phyloP scores from a whole-genome alignment of 2,888 invertebrate genomes.

The Isotomurus palustris region DNA sequence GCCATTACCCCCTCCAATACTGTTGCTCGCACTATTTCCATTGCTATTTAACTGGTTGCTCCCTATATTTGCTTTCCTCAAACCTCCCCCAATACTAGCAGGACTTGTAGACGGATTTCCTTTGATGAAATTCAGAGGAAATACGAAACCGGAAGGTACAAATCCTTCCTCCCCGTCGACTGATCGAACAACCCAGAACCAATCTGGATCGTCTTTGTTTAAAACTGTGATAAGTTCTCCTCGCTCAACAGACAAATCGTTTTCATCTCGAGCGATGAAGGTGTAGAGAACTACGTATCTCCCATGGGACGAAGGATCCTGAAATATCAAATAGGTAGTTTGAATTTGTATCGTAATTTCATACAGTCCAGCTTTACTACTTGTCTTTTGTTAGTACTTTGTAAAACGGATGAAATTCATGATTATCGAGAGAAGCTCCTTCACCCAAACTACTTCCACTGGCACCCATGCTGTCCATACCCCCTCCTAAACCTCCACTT shows the following conservation, averaged over 20 bases:
- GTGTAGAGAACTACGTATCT: conserved; percentile 83
- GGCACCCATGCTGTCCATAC: no score
- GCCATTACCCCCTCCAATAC: no score
- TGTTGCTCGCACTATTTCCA: no score
- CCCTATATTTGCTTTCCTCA: no score
- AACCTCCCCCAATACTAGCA: conserved; percentile 11
- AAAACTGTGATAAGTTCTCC: conserved; percentile 94
- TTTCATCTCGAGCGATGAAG: conserved; percentile 87
- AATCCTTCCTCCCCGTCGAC: conserved; percentile 69
- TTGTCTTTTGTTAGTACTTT: no score
- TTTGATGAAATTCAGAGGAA: conserved; percentile 56
- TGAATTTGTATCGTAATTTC: no score
- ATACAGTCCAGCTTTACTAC: no score
- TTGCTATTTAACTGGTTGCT: no score
- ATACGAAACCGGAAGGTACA: conserved; percentile 89
- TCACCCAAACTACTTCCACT: no score
- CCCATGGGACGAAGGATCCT: no score
- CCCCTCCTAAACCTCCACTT: no score
- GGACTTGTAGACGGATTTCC: background rate
- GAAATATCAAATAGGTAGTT: no score
- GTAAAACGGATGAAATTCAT: background rate
- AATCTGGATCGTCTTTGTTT: conserved; percentile 90
- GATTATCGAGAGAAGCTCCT: background rate
- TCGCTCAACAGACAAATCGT: conserved; percentile 86
- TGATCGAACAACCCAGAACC: conserved; percentile 92